Evolutionary conservation across 2,888 invertebrate genomes (phyloP).

Genomic region (Noctua pronuba): DNA sequence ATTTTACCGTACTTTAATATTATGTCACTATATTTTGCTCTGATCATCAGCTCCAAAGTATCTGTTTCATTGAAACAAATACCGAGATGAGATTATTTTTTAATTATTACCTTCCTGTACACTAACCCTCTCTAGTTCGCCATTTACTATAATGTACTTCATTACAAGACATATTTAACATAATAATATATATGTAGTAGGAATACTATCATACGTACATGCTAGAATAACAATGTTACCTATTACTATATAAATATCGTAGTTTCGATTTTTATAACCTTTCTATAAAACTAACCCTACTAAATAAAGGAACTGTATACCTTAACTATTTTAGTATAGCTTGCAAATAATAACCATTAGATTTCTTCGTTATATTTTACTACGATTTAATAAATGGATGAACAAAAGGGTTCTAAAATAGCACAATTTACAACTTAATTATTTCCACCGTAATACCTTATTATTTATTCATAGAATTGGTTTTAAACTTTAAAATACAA

Average conservation of each 20-base stretch:
- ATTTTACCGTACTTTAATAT: background rate
- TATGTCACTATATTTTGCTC: slow-evolving; percentile 31
- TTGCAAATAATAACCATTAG: slow-evolving; percentile 8
- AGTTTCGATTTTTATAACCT: slow-evolving; percentile 32
- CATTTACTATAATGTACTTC: background rate
- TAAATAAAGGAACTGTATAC: background rate
- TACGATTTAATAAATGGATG: slow-evolving; percentile 22
- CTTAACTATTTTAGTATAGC: background rate
- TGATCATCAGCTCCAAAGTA: slow-evolving; percentile 11
- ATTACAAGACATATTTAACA: background rate
- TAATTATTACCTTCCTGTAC: background rate
- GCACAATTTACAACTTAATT: slow-evolving; percentile 13
- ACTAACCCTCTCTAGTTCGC: slow-evolving; percentile 13
- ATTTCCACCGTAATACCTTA: slow-evolving; percentile 39
- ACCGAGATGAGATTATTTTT: slow-evolving; percentile 47
- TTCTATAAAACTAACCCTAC: slow-evolving; percentile 13
- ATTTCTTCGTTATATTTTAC: background rate
- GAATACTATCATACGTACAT: slow-evolving; percentile 4
- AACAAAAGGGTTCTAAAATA: slow-evolving; percentile 25
- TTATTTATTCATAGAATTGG: slow-evolving; percentile 19
- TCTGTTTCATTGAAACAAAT: background rate
- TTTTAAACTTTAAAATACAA: slow-evolving; percentile 34
- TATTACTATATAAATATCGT: background rate
- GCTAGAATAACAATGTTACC: slow-evolving; percentile 9
- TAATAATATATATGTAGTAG: slow-evolving; percentile 4